Base-by-base conservation (phyloP, 2,888 invertebrate species). In the Saturnia japonica region DNA sequence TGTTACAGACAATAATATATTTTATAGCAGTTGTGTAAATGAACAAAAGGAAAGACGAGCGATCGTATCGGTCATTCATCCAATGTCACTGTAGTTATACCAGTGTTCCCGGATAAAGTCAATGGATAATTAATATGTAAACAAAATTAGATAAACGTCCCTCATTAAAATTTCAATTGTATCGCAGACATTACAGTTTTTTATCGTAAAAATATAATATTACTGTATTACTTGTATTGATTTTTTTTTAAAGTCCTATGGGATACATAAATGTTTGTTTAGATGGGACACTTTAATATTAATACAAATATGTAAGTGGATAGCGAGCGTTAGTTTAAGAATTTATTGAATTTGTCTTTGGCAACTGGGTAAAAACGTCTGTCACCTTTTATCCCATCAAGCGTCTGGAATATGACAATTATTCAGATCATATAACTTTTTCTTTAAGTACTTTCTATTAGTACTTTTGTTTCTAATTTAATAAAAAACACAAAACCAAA, bases 61-160 rank as follows among this genome's bases (percentile, higher is more conserved):
- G 78, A 82, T 75, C 76, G 79, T 82, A 82, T 87, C 79, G 89
- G 91, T 91, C 87, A 91, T 76, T 76, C 73, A 88, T 90, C 85
- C 91, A 91, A 89, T 91, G 91, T 88, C 90, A 83, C 79, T 73
- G 75, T 79, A 77, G 34, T 80, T 76, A 73, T 54, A 72, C 69
- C 72, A 68, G 68, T 68, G 71, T 74, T 72, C 68, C 67, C 62
- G 40, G 71, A 57, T 68, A 57, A 57, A 25, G 11, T 57, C 57
- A 25, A 57, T 12, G 25, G 57, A 0, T 57, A 12, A 25, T 51
- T 57, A 11, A 25, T 25, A 57, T 2, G 25, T 57, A 25, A 22
- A 22, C 57, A 57, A 57, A 57, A 57, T 12, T 12, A 25, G 25
- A 54, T 22, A 54, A 54, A 54, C 54, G 9, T n/a, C 16, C 14